These are phyloP conservation scores for Serrognathus titanus DNA, from an alignment of 2,888 invertebrate genomes.

Conservation along the genomic window DNA sequence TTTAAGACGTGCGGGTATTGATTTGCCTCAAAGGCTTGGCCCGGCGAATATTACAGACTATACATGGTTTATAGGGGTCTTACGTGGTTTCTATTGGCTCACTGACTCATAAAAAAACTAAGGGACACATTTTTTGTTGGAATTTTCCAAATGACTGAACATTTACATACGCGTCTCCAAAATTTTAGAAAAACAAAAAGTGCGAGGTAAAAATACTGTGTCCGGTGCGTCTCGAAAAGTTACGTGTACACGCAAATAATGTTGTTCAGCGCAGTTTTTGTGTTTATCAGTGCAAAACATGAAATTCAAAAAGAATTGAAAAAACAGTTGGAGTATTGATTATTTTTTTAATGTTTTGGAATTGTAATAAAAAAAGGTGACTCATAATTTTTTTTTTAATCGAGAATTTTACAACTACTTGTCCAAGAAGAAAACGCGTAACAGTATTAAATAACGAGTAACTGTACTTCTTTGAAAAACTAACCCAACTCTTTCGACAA, in stretches of 20 bases:
- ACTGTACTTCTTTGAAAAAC: constrained; percentile 18
- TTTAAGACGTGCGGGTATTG: constrained; percentile 50
- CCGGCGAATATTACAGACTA: constrained; percentile 49
- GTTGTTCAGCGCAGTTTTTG: constrained; percentile 23
- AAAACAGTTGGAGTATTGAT: constrained; percentile 43
- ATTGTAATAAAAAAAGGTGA: constrained; percentile 39
- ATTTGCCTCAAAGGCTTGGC: constrained; percentile 52
- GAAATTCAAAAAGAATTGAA: constrained; percentile 36
- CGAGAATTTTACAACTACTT: constrained; percentile 11
- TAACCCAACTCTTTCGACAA: constrained; percentile 22
- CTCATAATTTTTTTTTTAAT: constrained; percentile 32
- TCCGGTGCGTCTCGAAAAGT: constrained; percentile 6
- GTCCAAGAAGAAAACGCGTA: constrained; percentile 8
- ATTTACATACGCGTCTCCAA: constrained; percentile 47
- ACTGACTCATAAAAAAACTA: constrained; percentile 50
- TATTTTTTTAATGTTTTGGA: constrained; percentile 44
- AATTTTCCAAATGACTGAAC: constrained; percentile 64
- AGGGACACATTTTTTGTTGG: constrained; percentile 52
- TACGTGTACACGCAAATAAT: constrained; percentile 16
- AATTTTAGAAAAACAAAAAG: constrained; percentile 42
- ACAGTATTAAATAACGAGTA: constrained; percentile 16
- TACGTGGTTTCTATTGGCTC: constrained; percentile 52
- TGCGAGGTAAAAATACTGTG: constrained; percentile 21
- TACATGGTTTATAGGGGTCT: constrained; percentile 51
- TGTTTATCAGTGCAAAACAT: constrained; percentile 32